These are phyloP conservation scores for Aplidium turbinatum DNA, from an alignment of 23 tunicate genomes.

Conservation along the genomic window DNA sequence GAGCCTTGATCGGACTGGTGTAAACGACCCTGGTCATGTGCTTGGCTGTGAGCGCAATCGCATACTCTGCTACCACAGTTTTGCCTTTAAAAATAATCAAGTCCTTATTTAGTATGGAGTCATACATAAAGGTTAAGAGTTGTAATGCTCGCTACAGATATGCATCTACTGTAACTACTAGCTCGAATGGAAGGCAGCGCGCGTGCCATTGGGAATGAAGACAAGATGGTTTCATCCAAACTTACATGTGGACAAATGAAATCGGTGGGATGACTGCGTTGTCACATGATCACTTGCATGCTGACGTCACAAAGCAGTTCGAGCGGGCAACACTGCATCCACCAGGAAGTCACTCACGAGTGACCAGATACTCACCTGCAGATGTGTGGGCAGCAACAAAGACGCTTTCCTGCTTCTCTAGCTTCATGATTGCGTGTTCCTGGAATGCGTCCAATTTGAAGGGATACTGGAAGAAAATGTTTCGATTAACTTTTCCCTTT, in stretches of 20 bases:
- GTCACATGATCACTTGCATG: no score
- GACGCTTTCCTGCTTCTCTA: constrained; percentile 84
- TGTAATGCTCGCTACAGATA: no score
- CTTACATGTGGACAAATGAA: no score
- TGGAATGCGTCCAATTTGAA: constrained; percentile 93
- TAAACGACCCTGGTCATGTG: constrained; percentile 97
- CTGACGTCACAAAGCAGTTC: no score
- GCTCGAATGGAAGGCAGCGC: no score
- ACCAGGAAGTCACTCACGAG: neutral
- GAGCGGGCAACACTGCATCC: neutral
- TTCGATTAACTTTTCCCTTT: neutral
- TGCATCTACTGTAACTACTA: no score
- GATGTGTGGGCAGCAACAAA: constrained; percentile 99
- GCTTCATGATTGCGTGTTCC: constrained; percentile 75
- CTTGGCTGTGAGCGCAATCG: constrained; percentile 85
- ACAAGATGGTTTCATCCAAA: no score
- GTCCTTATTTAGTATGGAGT: neutral
- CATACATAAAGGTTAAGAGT: no score
- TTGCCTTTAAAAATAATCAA: constrained; percentile 41
- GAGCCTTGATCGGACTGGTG: constrained; percentile 96
- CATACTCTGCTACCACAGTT: constrained; percentile 98
- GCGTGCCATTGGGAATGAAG: no score
- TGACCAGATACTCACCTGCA: constrained; percentile 85
- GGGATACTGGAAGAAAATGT: constrained; percentile 62
- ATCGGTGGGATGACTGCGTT: no score